These are phyloP conservation scores for Stratiomys singularior DNA, from an alignment of 2,888 invertebrate genomes.

Conservation along the genomic window DNA sequence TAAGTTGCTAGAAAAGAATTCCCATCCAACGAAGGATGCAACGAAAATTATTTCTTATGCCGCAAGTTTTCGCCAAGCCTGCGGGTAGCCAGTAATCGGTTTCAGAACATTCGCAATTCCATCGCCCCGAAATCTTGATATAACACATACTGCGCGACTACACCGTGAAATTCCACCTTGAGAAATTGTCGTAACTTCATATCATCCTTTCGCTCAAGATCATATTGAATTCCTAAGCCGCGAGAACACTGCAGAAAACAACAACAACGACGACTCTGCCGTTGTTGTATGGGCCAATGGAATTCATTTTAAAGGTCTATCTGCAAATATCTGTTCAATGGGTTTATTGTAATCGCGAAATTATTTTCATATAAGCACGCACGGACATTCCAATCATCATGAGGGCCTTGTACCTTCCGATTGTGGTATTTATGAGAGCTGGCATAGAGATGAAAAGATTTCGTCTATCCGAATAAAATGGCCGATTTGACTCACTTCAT, in stretches of 20 bases:
- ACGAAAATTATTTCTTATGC: constrained; percentile 28
- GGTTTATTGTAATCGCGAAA: constrained; percentile 42
- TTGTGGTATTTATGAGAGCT: constrained; percentile 32
- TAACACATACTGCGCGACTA: constrained; percentile 41
- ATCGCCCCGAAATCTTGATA: constrained; percentile 44
- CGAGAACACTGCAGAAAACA: not conserved
- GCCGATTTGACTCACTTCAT: constrained; percentile 3
- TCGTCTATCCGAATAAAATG: constrained; percentile 20
- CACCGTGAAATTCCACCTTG: constrained; percentile 34
- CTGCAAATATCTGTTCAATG: constrained; percentile 32
- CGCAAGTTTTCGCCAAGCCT: constrained; percentile 22
- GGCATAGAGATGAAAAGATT: not conserved
- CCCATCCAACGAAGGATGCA: not conserved
- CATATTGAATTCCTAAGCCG: not conserved
- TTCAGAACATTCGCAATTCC: not conserved
- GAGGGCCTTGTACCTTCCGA: constrained; percentile 25
- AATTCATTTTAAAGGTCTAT: constrained; percentile 38
- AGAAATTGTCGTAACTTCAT: constrained; percentile 7
- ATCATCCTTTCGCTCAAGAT: constrained; percentile 19
- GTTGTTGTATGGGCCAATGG: constrained; percentile 22
- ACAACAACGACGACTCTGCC: not conserved
- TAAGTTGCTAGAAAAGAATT: constrained; percentile 32
- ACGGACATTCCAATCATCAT: constrained; percentile 37
- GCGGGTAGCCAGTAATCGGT: constrained; percentile 43
- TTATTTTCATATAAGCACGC: constrained; percentile 37